A percentile compares a stretch with the other conserved stretches of the same genome.
Evolutionary conservation across 1,140 invertebrate species (phyloP).

Genomic region (Cotesia glomerata): DNA sequence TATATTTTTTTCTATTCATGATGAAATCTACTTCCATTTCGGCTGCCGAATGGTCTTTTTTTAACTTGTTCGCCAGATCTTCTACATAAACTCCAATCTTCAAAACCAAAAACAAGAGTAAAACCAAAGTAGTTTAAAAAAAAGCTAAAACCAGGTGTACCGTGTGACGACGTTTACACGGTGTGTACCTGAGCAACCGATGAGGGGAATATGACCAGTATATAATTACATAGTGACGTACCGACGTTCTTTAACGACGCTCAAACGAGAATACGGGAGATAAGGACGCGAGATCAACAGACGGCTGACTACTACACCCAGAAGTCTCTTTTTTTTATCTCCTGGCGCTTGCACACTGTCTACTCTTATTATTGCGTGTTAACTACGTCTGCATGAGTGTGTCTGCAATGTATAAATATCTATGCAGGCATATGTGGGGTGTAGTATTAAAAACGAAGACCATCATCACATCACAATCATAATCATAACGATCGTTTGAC

Average conservation of each 20-base stretch:
- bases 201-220: constrained; percentile 3
- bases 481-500: neutral
- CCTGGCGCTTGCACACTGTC: neutral
- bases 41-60: no score
- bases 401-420: no score
- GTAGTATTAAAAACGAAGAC: no score
- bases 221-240: constrained; percentile 30
- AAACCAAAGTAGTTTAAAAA: neutral
- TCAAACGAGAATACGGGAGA: constrained; percentile 10
- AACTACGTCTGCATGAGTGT: neutral
- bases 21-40: no score
- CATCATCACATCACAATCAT: no score
- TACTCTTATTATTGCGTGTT: neutral
- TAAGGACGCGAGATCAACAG: neutral
- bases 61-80: no score
- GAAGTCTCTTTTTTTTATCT: neutral
- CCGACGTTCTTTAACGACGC: constrained; percentile 22
- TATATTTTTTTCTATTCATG: no score
- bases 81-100: neutral
- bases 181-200: constrained; percentile 6
- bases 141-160: constrained; percentile 11
- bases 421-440: no score
- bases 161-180: constrained; percentile 27
- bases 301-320: neutral
- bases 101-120: neutral